Percentiles rank a stretch among this genome's conserved stretches.
Conservation (phyloP, 2,113 vertebrate species). For the Gavia stellata region DNA sequence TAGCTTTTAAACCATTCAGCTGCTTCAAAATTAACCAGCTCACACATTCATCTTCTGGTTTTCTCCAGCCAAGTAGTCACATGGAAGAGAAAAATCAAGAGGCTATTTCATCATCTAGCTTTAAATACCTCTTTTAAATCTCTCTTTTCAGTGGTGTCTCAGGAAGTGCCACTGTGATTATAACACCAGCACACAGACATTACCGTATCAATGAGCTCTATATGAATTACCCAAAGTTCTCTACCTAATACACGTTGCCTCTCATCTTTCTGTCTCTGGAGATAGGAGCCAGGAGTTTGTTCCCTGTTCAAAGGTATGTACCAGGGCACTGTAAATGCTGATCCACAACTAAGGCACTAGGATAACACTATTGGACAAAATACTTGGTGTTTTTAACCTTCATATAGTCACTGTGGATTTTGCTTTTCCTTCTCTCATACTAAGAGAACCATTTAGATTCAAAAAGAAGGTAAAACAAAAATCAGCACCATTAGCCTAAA, state of each 20-base stretch:
- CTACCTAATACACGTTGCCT: background rate
- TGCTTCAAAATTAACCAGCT: background rate
- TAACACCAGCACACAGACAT: background rate
- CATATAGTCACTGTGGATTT: background rate
- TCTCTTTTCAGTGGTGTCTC: background rate
- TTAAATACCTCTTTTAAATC: background rate
- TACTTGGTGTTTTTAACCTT: background rate
- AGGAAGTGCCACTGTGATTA: background rate
- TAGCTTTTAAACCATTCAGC: background rate
- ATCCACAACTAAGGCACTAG: background rate
- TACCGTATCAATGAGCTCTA: background rate
- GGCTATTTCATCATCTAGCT: background rate
- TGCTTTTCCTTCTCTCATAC: background rate
- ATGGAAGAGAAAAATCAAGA: background rate
- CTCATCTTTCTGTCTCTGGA: background rate
- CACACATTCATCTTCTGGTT: background rate
- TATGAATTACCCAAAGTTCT: background rate
- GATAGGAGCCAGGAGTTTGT: background rate
- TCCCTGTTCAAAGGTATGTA: background rate
- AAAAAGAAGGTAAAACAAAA: background rate
- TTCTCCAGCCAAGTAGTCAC: fast-evolving
- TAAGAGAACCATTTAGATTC: background rate
- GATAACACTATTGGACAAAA: background rate
- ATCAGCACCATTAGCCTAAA: background rate
- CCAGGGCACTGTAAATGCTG: background rate